Evolutionary conservation across 2,888 invertebrate species (phyloP), one percentile per base, ranked within the genome.

Genomic region (Pseudococcus jackbeardsleyi): DNA sequence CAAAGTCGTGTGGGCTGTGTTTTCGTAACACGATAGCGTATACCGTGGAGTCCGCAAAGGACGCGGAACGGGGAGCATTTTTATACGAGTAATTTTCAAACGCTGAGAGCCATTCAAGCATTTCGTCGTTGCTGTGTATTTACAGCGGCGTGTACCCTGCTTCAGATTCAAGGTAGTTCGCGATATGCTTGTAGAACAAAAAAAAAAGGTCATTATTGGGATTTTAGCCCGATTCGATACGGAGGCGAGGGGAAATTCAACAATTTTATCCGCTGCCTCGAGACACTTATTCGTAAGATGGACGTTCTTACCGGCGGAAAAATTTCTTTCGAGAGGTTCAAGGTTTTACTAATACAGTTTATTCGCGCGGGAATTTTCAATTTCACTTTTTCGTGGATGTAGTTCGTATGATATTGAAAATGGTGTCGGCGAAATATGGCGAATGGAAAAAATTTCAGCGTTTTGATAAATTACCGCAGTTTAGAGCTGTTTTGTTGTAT

Each of bases 21-120:
- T 59, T 59, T n/a, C n/a, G n/a, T 59, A 59, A 59, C n/a, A 59
- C 59, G 59, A n/a, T 59, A 59, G n/a, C 17, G n/a, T 59, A 19
- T 59, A 59, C 59, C 59, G n/a, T 59, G n/a, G 7, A 59, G 59
- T 59, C 59, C 59, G 59, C n/a, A n/a, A n/a, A 59, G 59, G 59
- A 59, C n/a, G 59, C n/a, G 15, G n/a, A 59, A 19, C 5, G 59
- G n/a, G 59, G n/a, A 59, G n/a, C n/a, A 59, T 59, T 59, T 59
- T 59, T n/a, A 59, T 59, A 59, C 59, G 59, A 59, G 59, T 59
- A 59, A 59, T 59, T 59, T n/a, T 59, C 59, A n/a, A 59, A 59
- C 59, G 59, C n/a, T 59, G 6, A n/a, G n/a, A 59, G 59, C 59
- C n/a, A 59, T 59, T 15, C 7, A n/a, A n/a, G n/a, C 59, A 59